Evolutionary conservation across 1,140 invertebrate genomes (phyloP), one percentile per base, ranked within the genome.

Genomic region (Neodiprion virginianus): DNA sequence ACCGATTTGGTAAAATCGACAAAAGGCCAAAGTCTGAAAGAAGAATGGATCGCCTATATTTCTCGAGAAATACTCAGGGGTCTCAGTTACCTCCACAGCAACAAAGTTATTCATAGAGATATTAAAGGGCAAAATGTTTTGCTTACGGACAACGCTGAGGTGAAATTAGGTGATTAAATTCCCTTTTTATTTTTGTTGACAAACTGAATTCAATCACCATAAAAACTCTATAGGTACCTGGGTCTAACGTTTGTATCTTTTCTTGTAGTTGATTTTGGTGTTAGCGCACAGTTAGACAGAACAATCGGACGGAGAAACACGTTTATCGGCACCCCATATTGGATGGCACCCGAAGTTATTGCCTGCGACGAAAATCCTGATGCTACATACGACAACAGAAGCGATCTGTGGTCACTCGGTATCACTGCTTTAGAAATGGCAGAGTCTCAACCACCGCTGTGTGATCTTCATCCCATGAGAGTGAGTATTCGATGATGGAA

Each of bases 91-190:
- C 93, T 99, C 78, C 99, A 99, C 89, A 94, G 94, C 80, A 99
- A 99, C 88, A 99, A 99, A 93, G 97, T 99, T 69, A 99, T 99
- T 83, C 99, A 99, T 89, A 92, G 99, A 86, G 99, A 99, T 89
- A 99, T 99, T 80, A 99, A 99, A 90, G 99, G 99, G 66, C 99
- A 99, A 89, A 99, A 99, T 92, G 99, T 99, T 71, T 90, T 99
- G 48, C 92, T 99, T 23, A 99, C 99, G 77, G 98, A 99, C 85
- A 99, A 99, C 92, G 98, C 98, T 71, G 98, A 99, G 93, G 98
- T 99, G 49, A 99, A 99, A 91, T 91, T 99, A 81, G 94, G 94
- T 95, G 87, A 87, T 90, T 84, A n/a, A 72, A 48, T 68, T 17
- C 28, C 71, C 67, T 14, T 72, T 65, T 12, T 76, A 1, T 74